Base-by-base conservation (phyloP, 2,113 vertebrate genomes). In the Hepsetus odoe region DNA sequence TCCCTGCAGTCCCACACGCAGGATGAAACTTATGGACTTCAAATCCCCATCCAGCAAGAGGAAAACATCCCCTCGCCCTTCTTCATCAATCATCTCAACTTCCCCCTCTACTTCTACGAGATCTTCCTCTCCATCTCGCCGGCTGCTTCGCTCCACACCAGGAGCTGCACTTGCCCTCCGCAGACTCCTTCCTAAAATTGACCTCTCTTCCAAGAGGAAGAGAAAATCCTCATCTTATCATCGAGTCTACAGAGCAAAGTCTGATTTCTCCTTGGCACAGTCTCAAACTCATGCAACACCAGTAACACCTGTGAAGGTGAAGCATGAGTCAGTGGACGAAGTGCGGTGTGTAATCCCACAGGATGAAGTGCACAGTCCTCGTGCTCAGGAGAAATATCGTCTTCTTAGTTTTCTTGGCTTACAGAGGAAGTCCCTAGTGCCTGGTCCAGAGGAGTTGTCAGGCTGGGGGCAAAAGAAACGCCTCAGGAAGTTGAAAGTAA, bases 11-110 rank as follows among this genome's bases (percentile, higher is more conserved):
- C 90, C 93, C 53, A 87, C 85, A 2, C 89, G 91, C 55, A 86
- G 92, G 72, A 92, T 94, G 89, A 94, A 94, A 80, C 91, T 94
- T 55, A 91, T 94, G 91, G 93, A 93, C 86, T 94, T 94, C 40
- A 94, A 93, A 83, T 93, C 92, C 28, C 92, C 91, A 20, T 93
- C 92, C 14, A 88, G 76, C 12, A 94, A 94, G 82, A 91, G 85
- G 49, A 86, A 80, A 20, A 14, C 59, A 5, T 64, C 86, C 44
- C 78, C 85, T 44, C 83, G 74, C 6, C 62, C 42, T 9, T n/a
- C 42, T 9, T n/a, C 72, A 32, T 59, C 62, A 14, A 30, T 69
- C 68, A 74, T 78, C 46, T 68, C 56, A 85, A 85, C 55, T 11
- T 84, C 65, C 51, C 81, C 30, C n/a, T 82, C 79, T 14, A 87